Conservation (phyloP, 2,113 vertebrate genomes). For the Macroglossus sobrinus region DNA sequence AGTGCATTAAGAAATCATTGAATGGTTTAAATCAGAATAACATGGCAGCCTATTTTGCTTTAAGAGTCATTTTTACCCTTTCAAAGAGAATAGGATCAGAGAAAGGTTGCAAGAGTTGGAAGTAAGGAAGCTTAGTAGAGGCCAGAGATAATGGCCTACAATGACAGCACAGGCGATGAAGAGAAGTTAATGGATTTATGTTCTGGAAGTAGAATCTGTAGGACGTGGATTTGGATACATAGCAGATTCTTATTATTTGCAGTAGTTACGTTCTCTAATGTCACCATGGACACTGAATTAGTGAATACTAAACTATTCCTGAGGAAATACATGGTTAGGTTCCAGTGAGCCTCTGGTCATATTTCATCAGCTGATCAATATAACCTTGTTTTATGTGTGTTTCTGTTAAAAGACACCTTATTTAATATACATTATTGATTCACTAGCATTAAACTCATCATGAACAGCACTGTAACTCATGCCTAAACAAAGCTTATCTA, state of each 20-base stretch:
- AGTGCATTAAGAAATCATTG: not conserved
- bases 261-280: not conserved
- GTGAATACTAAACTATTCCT: not conserved
- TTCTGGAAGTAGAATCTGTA: not conserved
- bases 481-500: not conserved
- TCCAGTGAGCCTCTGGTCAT: not conserved
- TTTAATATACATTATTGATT: too few species aligned
- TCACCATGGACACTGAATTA: not conserved
- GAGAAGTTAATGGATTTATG: not conserved
- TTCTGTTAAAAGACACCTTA: not conserved
- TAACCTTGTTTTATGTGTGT: not conserved
- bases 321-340: not conserved
- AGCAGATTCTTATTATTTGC: not conserved
- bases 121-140: not conserved
- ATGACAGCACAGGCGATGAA: not conserved
- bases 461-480: not conserved
- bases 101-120: not conserved
- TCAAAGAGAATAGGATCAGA: not conserved
- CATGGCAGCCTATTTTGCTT: not conserved
- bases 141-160: not conserved
- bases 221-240: not conserved
- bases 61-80: not conserved
- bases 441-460: not conserved
- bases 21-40: not conserved
- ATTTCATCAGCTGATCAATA: not conserved